Conservation (phyloP, 2,797 vertebrate genomes). For the Gallirallus australis region DNA sequence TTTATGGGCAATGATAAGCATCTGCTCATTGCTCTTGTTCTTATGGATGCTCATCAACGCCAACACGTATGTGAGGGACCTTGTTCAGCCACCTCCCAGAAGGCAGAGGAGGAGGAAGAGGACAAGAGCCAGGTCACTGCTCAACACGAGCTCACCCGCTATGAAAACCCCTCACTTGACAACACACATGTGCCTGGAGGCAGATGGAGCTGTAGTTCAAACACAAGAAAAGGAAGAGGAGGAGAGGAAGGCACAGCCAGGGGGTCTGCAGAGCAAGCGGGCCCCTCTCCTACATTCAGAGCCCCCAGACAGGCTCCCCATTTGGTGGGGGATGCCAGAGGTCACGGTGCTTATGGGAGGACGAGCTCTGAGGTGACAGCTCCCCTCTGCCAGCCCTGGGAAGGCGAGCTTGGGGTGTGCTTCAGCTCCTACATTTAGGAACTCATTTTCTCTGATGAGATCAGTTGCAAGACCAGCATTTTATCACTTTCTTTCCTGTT, state of each 20-base stretch:
- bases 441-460: slow-evolving; percentile 29
- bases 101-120: background rate
- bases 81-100: background rate
- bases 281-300: background rate
- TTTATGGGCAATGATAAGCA: background rate
- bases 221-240: background rate
- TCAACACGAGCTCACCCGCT: fast-evolving
- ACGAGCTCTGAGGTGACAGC: background rate
- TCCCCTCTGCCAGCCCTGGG: background rate
- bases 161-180: background rate
- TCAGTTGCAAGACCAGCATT: slow-evolving; percentile 36
- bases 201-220: background rate
- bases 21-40: background rate
- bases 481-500: background rate
- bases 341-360: background rate
- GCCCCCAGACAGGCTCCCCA: fast-evolving
- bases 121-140: background rate
- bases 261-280: background rate
- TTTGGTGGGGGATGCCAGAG: background rate
- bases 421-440: slow-evolving; percentile 17
- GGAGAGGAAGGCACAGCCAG: background rate
- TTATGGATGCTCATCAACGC: background rate
- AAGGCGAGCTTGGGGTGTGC: background rate
- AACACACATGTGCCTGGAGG: background rate
- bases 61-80: background rate